phyloP scores from a whole-genome alignment of 1,140 invertebrate genomes.

The Homalodisca vitripennis region DNA sequence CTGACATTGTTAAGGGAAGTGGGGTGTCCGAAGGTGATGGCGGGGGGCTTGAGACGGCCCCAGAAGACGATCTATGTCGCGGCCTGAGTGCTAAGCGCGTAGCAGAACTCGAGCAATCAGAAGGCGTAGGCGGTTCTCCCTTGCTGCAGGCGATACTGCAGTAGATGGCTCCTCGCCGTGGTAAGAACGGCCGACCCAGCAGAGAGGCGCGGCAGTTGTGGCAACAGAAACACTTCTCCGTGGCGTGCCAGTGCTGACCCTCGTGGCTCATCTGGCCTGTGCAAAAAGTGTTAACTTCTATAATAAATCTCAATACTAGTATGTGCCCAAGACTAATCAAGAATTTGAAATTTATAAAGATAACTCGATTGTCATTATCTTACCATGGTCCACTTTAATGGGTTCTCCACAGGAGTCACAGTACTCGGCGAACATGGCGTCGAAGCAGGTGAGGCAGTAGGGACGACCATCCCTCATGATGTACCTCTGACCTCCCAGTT shows the following conservation, averaged over 20 bases:
- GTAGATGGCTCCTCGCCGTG: slow-evolving; percentile 89
- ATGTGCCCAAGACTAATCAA: too few relatives aligned
- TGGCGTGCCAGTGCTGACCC: slow-evolving; percentile 97
- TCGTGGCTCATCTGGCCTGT: slow-evolving; percentile 94
- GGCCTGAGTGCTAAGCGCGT: slow-evolving; percentile 33
- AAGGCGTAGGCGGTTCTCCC: slow-evolving; percentile 77
- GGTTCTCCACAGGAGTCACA: slow-evolving; percentile 96
- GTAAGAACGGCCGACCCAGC: slow-evolving; percentile 90
- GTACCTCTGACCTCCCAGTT: slow-evolving; percentile 94
- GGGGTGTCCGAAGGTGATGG: slow-evolving; percentile 46
- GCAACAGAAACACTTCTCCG: slow-evolving; percentile 93
- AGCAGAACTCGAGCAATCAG: slow-evolving; percentile 31
- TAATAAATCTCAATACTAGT: too few relatives aligned
- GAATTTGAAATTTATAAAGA: too few relatives aligned
- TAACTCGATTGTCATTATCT: too few relatives aligned
- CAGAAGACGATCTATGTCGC: slow-evolving; percentile 44
- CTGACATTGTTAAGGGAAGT: not conserved
- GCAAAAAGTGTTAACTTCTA: too few relatives aligned
- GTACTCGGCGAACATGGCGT: slow-evolving; percentile 93
- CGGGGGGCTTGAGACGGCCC: slow-evolving; percentile 52
- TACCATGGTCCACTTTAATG: slow-evolving; percentile 88
- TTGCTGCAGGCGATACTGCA: slow-evolving; percentile 92
- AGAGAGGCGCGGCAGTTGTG: slow-evolving; percentile 88
- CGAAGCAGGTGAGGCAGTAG: slow-evolving; percentile 93
- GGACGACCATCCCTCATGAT: slow-evolving; percentile 94